Base-by-base conservation (phyloP, 1,140 invertebrate genomes). In the Mycetomoellerius zeteki region DNA sequence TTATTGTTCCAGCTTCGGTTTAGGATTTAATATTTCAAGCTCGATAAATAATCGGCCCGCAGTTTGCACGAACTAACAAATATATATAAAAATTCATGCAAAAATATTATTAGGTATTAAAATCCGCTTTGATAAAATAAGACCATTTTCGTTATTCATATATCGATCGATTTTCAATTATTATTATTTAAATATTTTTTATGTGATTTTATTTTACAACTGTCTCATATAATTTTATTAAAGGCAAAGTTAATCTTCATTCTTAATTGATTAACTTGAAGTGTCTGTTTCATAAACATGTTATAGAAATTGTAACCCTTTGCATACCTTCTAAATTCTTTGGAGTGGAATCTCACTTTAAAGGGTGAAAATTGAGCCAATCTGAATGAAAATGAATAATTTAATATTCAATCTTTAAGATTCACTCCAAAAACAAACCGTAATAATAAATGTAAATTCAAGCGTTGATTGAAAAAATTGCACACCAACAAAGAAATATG, bases 391-490 rank as follows among this genome's bases (percentile, higher is more conserved):
- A 30, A 30, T 30, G 3, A 30, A 30, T 30, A 30, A 30, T 2
- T 30, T 30, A 30, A 30, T 30, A 2, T 30, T 30, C 30, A 30
- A 30, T 30, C 30, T 30, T 30, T 30, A 30, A 30, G 30, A 30
- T 37, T 37, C 10, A 10, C 37, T 43, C 37, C 10, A 43, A 43
- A 43, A 43, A 24, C 7, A 69, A 10, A 50, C 47, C 5, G 16
- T 69, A 69, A 47, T 14, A 62, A 62, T 27, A 62, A 69, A 50
- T 21, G 50, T 21, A 69, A 47, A 47, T 47, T 69, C 12, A 47
- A 24, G 7, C 12, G 10, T 47, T 65, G 62, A 16, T 21, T 54
- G 52, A 21, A 56, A 56, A 21, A 19, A 65, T 33, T 33, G 33
- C 33, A 33, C 33, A 3, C 2, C 1, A 67, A 12, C n/a, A 67